Evolutionary conservation across 2,113 vertebrate species (phyloP).

Genomic region (Danionella cerebrum): DNA sequence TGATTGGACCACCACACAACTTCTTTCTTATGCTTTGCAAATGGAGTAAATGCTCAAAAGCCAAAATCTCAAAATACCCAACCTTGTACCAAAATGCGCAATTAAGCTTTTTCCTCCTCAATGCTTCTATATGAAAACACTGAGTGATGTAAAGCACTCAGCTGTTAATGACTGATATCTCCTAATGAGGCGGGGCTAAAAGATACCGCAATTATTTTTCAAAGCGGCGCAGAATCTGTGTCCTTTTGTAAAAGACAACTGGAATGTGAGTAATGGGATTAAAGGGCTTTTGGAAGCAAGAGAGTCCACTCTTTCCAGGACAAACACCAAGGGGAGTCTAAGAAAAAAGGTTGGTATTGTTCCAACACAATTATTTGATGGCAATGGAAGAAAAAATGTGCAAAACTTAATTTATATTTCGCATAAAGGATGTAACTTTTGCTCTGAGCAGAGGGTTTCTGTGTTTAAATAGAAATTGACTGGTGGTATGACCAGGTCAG

Average conservation of each 20-base stretch:
- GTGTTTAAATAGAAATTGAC: slow-evolving; percentile 61
- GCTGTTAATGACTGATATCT: too few species aligned
- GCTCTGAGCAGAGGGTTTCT: slow-evolving; percentile 32
- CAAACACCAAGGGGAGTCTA: slow-evolving; percentile 59
- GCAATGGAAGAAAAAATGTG: slow-evolving; percentile 9
- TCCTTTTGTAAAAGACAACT: slow-evolving; percentile 63
- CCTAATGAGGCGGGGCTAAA: too few species aligned
- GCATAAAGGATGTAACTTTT: neutral
- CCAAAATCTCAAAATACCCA: too few species aligned
- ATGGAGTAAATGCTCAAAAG: too few species aligned
- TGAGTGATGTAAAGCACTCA: too few species aligned
- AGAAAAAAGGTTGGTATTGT: slow-evolving; percentile 64
- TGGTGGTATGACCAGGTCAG: slow-evolving; percentile 60
- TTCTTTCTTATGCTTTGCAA: too few species aligned
- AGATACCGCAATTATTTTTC: too few species aligned
- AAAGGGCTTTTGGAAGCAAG: slow-evolving; percentile 60
- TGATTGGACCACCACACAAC: too few species aligned
- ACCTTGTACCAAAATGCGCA: too few species aligned
- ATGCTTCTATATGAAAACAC: too few species aligned
- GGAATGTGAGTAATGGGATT: slow-evolving; percentile 72
- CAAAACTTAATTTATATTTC: slow-evolving; percentile 33
- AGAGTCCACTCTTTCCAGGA: slow-evolving; percentile 65
- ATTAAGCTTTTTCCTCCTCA: too few species aligned
- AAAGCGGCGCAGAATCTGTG: slow-evolving; percentile 45
- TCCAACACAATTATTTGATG: slow-evolving; percentile 61